These are phyloP conservation scores for Acleris cristana DNA, from an alignment of 2,888 invertebrate species.

Conservation along the genomic window DNA sequence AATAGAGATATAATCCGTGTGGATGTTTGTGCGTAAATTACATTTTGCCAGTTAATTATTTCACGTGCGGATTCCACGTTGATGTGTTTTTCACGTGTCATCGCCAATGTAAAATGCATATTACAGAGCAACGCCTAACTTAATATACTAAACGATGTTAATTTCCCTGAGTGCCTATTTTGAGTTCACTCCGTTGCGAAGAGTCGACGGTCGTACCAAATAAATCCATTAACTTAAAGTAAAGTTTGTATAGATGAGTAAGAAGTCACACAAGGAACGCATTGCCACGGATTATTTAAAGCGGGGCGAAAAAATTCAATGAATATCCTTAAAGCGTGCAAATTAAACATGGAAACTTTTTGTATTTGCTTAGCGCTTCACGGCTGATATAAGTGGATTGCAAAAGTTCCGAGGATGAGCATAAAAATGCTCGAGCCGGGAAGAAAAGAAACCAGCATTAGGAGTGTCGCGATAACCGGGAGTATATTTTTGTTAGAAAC, in stretches of 20 bases:
- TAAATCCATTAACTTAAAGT: slow-evolving; percentile 37
- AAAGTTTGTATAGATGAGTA: slow-evolving; percentile 40
- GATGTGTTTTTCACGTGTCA: slow-evolving; percentile 12
- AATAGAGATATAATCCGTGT: slow-evolving; percentile 5
- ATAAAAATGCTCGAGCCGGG: slow-evolving; percentile 76
- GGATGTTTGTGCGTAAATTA: slow-evolving; percentile 9
- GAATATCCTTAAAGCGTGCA: slow-evolving; percentile 78
- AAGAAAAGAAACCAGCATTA: slow-evolving; percentile 72
- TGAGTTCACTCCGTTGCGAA: slow-evolving; percentile 1
- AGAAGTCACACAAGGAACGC: slow-evolving; percentile 58
- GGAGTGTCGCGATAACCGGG: slow-evolving; percentile 73
- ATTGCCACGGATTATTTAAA: slow-evolving; percentile 75
- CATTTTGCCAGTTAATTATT: slow-evolving; percentile 13
- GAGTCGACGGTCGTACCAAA: slow-evolving; percentile 26
- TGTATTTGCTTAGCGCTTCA: slow-evolving; percentile 81
- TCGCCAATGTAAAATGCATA: not conserved
- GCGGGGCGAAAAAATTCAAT: slow-evolving; percentile 74
- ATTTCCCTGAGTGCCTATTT: slow-evolving; percentile 30
- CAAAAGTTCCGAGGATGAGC: slow-evolving; percentile 81
- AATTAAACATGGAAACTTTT: slow-evolving; percentile 81
- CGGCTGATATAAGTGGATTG: slow-evolving; percentile 83
- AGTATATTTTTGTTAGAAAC: slow-evolving; percentile 70
- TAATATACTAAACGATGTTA: slow-evolving; percentile 14
- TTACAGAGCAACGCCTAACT: slow-evolving; percentile 10
- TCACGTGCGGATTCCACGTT: not conserved